Evolutionary conservation across 2,888 invertebrate genomes (phyloP).

Genomic region (Pycnomerus fuliginosus): DNA sequence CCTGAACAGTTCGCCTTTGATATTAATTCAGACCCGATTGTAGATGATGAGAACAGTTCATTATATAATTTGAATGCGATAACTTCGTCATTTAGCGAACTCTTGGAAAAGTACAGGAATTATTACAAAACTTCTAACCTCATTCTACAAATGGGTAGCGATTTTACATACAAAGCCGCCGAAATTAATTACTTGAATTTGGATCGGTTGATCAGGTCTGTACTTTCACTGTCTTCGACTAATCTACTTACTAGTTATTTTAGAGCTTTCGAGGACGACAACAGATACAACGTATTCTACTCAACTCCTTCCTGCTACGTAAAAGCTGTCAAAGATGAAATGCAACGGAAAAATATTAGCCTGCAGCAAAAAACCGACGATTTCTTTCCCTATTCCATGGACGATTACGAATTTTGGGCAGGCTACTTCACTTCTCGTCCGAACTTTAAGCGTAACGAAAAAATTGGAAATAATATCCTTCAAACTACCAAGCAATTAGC

Average conservation of each 20-base stretch:
- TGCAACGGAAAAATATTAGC: slow-evolving; percentile 37
- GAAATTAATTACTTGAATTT: too few relatives aligned
- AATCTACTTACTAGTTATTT: too few relatives aligned
- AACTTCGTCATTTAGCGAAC: too few relatives aligned
- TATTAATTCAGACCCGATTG: slow-evolving; percentile 61
- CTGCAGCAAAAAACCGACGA: slow-evolving; percentile 58
- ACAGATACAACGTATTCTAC: slow-evolving; percentile 71
- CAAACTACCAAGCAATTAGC: slow-evolving; percentile 69
- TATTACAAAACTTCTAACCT: too few relatives aligned
- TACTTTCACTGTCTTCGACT: too few relatives aligned
- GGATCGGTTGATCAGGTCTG: too few relatives aligned
- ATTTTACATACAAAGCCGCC: too few relatives aligned
- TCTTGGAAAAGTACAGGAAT: too few relatives aligned
- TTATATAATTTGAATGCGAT: too few relatives aligned
- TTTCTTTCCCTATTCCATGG: slow-evolving; percentile 67
- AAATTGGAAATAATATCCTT: slow-evolving; percentile 56
- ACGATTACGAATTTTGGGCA: slow-evolving; percentile 70
- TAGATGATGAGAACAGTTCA: slow-evolving; percentile 71
- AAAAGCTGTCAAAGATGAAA: slow-evolving; percentile 62
- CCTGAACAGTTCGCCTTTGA: too few relatives aligned
- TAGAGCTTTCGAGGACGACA: slow-evolving; percentile 17
- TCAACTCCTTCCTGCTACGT: slow-evolving; percentile 82
- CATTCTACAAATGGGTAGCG: too few relatives aligned
- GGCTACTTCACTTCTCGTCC: slow-evolving; percentile 66
- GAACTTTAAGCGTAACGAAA: slow-evolving; percentile 56